A percentile compares a stretch with the other conserved stretches of the same genome.
Evolutionary conservation across 2,888 invertebrate species (phyloP).

Genomic region (Heterodera filipjevi): DNA sequence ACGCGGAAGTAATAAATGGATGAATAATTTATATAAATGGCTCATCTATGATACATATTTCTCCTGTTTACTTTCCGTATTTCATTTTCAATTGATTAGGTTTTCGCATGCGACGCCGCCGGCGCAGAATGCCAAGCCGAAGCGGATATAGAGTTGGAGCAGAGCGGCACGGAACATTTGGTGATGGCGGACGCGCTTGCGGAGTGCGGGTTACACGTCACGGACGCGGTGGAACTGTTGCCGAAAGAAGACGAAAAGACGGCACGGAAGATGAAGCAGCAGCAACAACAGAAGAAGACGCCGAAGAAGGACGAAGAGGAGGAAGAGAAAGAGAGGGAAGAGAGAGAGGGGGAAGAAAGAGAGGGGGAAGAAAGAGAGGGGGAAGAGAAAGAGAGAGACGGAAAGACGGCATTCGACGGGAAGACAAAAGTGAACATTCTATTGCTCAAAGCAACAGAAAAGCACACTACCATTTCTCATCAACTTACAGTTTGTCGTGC

Average conservation of each 20-base stretch:
- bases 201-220: conserved; percentile 71
- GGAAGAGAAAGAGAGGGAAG: conserved; percentile 18
- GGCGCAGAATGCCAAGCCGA: conserved; percentile 38
- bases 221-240: conserved; percentile 82
- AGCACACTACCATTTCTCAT: not conserved
- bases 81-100: conserved; percentile 21
- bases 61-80: too few relatives aligned
- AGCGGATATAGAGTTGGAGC: conserved; percentile 44
- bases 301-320: conserved; percentile 29
- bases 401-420: conserved; percentile 94
- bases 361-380: conserved; percentile 29
- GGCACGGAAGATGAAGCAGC: too few relatives aligned
- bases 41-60: too few relatives aligned
- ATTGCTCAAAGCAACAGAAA: not conserved
- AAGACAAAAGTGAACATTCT: conserved; percentile 77
- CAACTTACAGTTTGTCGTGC: conserved; percentile 72
- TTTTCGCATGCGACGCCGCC: conserved; percentile 50
- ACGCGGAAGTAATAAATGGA: conserved; percentile 67
- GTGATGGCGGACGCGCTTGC: conserved; percentile 27
- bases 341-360: conserved; percentile 18
- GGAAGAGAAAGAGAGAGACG: conserved; percentile 40
- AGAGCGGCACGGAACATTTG: conserved; percentile 18
- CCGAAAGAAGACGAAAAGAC: conserved; percentile 63
- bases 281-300: too few relatives aligned
- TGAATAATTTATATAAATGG: conserved; percentile 44